Percentiles rank a stretch among this genome's conserved stretches.
These are phyloP conservation scores for Platorchestia sp. DNA, from an alignment of 1,140 invertebrate species.

Conservation along the genomic window DNA sequence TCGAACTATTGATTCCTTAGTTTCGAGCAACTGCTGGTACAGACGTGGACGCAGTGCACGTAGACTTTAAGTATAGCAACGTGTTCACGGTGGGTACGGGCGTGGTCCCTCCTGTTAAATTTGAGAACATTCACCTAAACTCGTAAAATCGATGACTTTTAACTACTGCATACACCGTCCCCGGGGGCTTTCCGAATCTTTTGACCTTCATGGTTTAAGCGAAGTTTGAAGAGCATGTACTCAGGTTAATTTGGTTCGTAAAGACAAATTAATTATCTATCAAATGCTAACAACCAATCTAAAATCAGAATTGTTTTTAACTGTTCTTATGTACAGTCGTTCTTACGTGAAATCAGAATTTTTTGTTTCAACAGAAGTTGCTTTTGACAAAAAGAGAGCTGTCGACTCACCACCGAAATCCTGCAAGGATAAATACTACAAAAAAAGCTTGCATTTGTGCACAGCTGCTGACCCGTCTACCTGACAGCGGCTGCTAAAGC, in stretches of 20 bases:
- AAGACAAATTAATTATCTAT: not conserved
- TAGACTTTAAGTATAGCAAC: not conserved
- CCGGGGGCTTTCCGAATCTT: not conserved
- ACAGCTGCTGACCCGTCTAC: no score
- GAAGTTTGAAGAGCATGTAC: not conserved
- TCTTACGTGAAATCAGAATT: not conserved
- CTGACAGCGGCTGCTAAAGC: no score
- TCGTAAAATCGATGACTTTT: not conserved
- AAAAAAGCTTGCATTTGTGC: no score
- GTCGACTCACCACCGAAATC: not conserved
- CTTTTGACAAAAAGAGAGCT: not conserved
- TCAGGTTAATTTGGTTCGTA: not conserved
- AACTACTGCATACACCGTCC: not conserved
- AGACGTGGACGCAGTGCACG: not conserved
- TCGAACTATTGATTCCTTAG: not conserved
- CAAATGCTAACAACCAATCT: not conserved
- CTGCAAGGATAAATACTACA: no score
- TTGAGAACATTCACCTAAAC: not conserved
- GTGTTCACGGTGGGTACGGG: not conserved
- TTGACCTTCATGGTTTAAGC: not conserved
- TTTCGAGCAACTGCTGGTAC: not conserved
- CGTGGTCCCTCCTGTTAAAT: not conserved
- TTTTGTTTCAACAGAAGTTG: not conserved
- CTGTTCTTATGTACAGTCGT: not conserved
- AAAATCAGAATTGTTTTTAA: not conserved